Base-by-base conservation (phyloP, 2,888 invertebrate genomes). In the Gerris lacustris region DNA sequence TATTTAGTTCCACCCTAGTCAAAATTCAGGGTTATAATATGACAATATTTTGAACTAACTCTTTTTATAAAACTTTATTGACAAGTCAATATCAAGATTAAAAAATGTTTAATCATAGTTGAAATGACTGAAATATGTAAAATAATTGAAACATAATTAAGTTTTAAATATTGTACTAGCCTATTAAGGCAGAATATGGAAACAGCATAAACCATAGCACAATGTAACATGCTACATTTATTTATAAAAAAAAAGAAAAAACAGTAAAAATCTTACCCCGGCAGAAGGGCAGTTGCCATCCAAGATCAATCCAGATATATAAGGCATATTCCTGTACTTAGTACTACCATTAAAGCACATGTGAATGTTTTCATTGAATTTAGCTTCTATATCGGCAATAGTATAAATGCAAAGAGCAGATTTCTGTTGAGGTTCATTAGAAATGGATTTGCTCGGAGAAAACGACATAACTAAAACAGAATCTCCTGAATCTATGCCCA, bases 271-370 rank as follows among this genome's bases (percentile, higher is more conserved):
- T 31, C 31, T 55, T 79, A 86, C 86, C 76, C 94, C 93, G 69
- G 90, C 91, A 79, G 86, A 86, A 31, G 94, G 94, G 82, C 95
- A 95, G 79, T 92, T 90, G 44, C 94, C 94, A 82, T 94, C 93
- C 77, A 92, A 88, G 77, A 95, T 92, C 77, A 91, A 90, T 9
- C 93, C 93, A 74, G 93, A 96, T 79, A 93, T 90, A 81, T 93
- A 94, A 31, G 90, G 94, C 88, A 92, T 90, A 79, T 91, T 94
- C 67, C 96, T 88, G 79, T 94, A 92, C 79, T 92, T 93, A 76
- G 92, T 92, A 77, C 91, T 92, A 47, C 96, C 96, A 81, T 95
- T 93, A 80, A 96, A 96, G 82, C 98, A 98, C 88, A 94, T 91
- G 80, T 96, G 95, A 77, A 97, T 95, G 82, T 97, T 98, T 81